A percentile compares a stretch with the other conserved stretches of the same genome.
phyloP scores from a whole-genome alignment of 2,888 invertebrate species.

The Cataglyphis livida region DNA sequence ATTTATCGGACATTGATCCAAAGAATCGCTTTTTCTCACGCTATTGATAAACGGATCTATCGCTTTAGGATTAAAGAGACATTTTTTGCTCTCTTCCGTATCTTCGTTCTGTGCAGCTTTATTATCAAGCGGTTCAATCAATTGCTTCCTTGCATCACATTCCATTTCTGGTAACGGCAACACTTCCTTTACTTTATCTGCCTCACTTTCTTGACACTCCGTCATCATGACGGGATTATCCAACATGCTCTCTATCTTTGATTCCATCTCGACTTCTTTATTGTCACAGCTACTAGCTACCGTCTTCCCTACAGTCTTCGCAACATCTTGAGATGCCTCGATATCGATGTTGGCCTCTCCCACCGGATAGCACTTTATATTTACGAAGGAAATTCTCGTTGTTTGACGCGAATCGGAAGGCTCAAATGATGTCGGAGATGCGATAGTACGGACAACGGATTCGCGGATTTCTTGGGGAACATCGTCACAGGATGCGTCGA shows the following conservation, averaged over 20 bases:
- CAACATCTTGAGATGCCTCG: conserved; percentile 24
- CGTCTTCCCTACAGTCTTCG: background rate
- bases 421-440: conserved; percentile 44
- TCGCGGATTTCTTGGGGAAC: conserved; percentile 28
- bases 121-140: background rate
- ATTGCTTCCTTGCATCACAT: background rate
- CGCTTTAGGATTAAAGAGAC: background rate
- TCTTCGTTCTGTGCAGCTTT: background rate
- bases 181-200: background rate
- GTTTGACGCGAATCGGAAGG: conserved; percentile 7
- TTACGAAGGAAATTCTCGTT: no score
- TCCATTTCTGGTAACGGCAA: background rate
- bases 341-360: conserved; percentile 45
- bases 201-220: conserved; percentile 10
- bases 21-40: background rate
- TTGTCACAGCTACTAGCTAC: conserved; percentile 16
- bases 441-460: background rate
- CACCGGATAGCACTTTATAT: conserved; percentile 60
- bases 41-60: background rate
- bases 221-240: background rate
- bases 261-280: background rate
- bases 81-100: background rate
- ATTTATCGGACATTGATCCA: background rate
- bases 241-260: background rate
- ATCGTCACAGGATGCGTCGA: conserved; percentile 27